These are phyloP conservation scores for Drosophila aff. DNA, from an alignment of 1,140 invertebrate genomes.

Conservation along the genomic window DNA sequence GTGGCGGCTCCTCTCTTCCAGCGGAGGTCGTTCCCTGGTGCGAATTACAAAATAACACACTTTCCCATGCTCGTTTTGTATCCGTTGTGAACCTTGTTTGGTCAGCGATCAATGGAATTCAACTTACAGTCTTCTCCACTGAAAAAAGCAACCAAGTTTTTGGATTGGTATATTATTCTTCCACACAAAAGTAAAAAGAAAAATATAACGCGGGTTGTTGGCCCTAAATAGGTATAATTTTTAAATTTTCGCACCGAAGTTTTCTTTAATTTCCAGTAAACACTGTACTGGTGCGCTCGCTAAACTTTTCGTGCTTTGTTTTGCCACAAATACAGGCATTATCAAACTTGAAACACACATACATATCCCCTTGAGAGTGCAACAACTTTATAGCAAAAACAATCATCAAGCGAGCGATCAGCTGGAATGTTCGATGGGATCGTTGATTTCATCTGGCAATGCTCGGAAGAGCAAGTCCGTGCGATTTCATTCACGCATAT, in stretches of 20 bases:
- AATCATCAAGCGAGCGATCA: conserved; percentile 29
- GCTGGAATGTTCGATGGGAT: conserved; percentile 39
- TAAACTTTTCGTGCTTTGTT: conserved; percentile 27
- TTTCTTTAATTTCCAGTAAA: neutral
- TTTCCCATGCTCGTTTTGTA: conserved; percentile 24
- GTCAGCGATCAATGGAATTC: conserved; percentile 4
- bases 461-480: conserved; percentile 3
- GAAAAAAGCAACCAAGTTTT: neutral
- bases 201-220: neutral
- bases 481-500: conserved; percentile 38
- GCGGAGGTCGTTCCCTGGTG: conserved; percentile 22
- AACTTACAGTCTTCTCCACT: neutral
- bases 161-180: neutral
- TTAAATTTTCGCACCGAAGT: too few relatives aligned
- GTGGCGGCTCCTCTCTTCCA: neutral
- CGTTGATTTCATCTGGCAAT: conserved; percentile 40
- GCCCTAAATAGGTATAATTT: neutral
- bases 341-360: neutral
- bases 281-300: conserved; percentile 22
- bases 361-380: conserved; percentile 26
- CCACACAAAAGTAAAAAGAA: neutral
- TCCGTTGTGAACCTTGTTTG: neutral
- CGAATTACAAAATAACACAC: conserved; percentile 21
- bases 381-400: conserved; percentile 30
- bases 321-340: conserved; percentile 1